These are phyloP conservation scores for Sigmodon hispidus DNA, from an alignment of 2,113 vertebrate genomes.

Conservation along the genomic window DNA sequence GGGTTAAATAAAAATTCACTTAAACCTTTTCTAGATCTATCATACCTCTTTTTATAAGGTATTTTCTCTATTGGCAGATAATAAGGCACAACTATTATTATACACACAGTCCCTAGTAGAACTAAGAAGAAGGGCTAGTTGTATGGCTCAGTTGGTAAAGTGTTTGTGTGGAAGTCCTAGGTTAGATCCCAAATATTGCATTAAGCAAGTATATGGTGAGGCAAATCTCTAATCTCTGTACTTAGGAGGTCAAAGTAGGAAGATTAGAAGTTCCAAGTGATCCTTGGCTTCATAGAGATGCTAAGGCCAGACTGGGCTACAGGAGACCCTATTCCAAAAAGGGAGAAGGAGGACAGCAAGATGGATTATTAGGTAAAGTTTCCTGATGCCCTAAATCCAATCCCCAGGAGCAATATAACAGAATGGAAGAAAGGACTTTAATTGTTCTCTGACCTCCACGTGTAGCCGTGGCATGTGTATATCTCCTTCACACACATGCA, in stretches of 20 bases:
- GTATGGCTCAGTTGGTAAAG: background rate
- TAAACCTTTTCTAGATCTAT: conserved; percentile 19
- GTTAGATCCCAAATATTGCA: background rate
- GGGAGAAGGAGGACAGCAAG: background rate
- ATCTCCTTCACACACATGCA: too few species aligned
- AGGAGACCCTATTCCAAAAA: background rate
- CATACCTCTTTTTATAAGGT: background rate
- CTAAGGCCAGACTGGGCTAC: background rate
- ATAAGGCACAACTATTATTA: background rate
- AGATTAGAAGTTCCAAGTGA: background rate
- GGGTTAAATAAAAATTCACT: conserved; percentile 14
- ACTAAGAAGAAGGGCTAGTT: background rate
- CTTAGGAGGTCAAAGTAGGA: background rate
- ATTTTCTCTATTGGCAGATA: conserved; percentile 45
- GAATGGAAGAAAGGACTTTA: background rate
- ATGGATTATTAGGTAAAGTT: background rate
- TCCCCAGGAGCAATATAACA: background rate
- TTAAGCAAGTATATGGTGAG: too few species aligned
- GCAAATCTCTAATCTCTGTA: background rate
- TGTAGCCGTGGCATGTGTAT: background rate
- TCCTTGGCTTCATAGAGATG: background rate
- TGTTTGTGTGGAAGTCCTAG: background rate
- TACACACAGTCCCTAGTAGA: background rate
- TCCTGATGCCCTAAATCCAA: background rate
- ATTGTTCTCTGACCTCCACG: background rate